Base-by-base conservation (phyloP, 2,888 invertebrate genomes). In the Caenorhabditis angaria region DNA sequence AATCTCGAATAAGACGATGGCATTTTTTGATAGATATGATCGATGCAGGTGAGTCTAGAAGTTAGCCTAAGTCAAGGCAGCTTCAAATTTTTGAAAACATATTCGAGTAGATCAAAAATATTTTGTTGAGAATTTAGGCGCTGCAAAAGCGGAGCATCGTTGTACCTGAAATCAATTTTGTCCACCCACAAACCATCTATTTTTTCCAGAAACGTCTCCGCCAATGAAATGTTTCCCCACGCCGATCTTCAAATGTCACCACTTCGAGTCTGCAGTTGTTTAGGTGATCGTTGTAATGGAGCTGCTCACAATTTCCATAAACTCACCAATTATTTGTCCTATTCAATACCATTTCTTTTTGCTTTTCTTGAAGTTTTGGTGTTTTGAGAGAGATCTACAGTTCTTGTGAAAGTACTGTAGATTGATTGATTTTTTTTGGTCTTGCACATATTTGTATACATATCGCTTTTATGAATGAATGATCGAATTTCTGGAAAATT, bases 11-110 rank as follows among this genome's bases (percentile, higher is more conserved):
- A 78, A 83, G 59, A 86, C 86, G 14, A 70, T 86, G n/a, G 77
- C 80, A 57, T 76, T 86, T 65, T 86, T 86, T 65, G 86, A 87
- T 66, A 69, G 83, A 61, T 83, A 77, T 65, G 86, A 86, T 77
- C 76, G 86, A 62, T 86, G 86, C 71, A 75, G 85, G 70, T 78
- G 14, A 54, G 63, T 24, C 22, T n/a, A n/a, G n/a, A n/a, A n/a
- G n/a, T n/a, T n/a, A n/a, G n/a, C n/a, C n/a, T n/a, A n/a, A n/a
- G n/a, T n/a, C n/a, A n/a, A n/a, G n/a, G n/a, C n/a, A n/a, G n/a
- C n/a, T n/a, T n/a, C n/a, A n/a, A n/a, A n/a, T n/a, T n/a, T n/a
- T n/a, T n/a, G n/a, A n/a, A n/a, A n/a, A n/a, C n/a, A n/a, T n/a
- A n/a, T n/a, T n/a, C n/a, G n/a, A n/a, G n/a, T n/a, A n/a, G n/a